phyloP scores from a whole-genome alignment of 1,140 invertebrate genomes.

The Argopecten irradians region DNA sequence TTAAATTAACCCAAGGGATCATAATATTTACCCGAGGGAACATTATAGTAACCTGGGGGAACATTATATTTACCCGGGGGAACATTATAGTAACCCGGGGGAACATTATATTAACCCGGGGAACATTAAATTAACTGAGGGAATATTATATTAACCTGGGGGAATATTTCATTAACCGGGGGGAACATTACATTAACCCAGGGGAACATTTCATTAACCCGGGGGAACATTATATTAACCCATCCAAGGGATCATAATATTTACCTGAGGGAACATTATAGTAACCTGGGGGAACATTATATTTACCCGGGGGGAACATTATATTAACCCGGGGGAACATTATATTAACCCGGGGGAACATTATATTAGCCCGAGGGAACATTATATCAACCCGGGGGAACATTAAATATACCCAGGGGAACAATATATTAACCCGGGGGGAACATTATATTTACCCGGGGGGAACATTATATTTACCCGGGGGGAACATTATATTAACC shows the following conservation, averaged over 20 bases:
- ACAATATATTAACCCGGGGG: background rate
- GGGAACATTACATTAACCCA: background rate
- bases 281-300: background rate
- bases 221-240: background rate
- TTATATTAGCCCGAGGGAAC: background rate
- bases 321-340: background rate
- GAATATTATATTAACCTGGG: too few relatives aligned
- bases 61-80: too few relatives aligned
- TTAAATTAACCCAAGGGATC: too few relatives aligned
- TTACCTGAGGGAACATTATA: background rate
- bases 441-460: background rate
- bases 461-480: background rate
- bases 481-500: background rate
- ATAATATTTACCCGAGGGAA: too few relatives aligned
- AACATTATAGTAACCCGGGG: too few relatives aligned
- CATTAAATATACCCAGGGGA: background rate
- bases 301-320: background rate
- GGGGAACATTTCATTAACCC: background rate
- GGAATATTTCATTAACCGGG: background rate
- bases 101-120: too few relatives aligned
- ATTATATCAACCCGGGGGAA: background rate
- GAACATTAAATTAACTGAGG: too few relatives aligned
- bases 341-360: background rate
- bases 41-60: too few relatives aligned
- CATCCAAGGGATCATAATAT: too few relatives aligned